Evolutionary conservation across 2,113 vertebrate genomes (phyloP).

Genomic region (Gambusia affinis): DNA sequence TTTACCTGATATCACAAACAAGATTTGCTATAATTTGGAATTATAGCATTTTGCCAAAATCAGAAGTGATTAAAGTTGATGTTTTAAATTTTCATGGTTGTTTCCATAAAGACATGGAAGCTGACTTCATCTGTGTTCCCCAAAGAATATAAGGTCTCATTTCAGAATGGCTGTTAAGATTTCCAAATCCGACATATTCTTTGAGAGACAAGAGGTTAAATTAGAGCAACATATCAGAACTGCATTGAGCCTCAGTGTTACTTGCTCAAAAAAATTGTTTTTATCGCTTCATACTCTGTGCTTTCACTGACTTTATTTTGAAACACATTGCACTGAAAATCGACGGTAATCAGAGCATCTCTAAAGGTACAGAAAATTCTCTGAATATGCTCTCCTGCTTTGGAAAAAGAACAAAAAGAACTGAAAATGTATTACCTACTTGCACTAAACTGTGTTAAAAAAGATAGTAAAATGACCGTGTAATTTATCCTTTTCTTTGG

Average conservation of each 20-base stretch:
- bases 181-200: background rate
- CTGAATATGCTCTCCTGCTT: background rate
- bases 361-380: no score
- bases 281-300: no score
- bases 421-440: constrained; percentile 16
- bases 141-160: background rate
- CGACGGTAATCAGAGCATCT: no score
- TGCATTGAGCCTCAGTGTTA: background rate
- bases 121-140: no score
- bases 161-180: background rate
- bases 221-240: background rate
- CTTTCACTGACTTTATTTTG: no score
- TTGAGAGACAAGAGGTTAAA: background rate
- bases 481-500: constrained; percentile 55
- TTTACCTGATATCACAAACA: no score
- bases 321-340: no score
- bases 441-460: constrained; percentile 45
- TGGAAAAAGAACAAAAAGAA: constrained; percentile 4
- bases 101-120: no score
- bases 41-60: background rate
- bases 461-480: constrained; percentile 24
- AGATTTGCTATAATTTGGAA: background rate
- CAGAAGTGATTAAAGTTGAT: background rate
- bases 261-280: background rate
- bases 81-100: background rate